A percentile compares a stretch with the other conserved stretches of the same genome.
These are phyloP conservation scores for Drosophila nigromelanica DNA, from an alignment of 1,140 invertebrate genomes.

Conservation along the genomic window DNA sequence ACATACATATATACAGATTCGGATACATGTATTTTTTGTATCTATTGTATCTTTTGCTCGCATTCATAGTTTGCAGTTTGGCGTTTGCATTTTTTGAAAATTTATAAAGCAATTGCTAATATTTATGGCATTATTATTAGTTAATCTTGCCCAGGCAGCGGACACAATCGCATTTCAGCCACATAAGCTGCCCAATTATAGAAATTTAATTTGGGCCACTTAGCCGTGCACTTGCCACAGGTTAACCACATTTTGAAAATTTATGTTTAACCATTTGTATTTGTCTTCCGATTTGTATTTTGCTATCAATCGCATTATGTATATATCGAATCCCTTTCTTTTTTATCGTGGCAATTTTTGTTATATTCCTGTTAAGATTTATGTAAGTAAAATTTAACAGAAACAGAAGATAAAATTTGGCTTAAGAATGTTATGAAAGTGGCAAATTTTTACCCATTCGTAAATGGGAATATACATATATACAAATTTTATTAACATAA, in stretches of 20 bases:
- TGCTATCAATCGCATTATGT: conserved; percentile 1
- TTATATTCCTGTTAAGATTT: too few relatives aligned
- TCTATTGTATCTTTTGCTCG: background rate
- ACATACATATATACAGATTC: background rate
- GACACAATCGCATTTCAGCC: conserved; percentile 22
- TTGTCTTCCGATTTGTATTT: conserved; percentile 19
- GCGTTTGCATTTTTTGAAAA: background rate
- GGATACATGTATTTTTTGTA: conserved; percentile 11
- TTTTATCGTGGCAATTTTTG: too few relatives aligned
- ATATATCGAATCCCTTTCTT: too few relatives aligned
- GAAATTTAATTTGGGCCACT: conserved; percentile 24
- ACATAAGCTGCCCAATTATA: conserved; percentile 9
- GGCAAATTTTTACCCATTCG: too few relatives aligned
- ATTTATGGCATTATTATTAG: conserved; percentile 29
- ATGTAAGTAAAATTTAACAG: too few relatives aligned
- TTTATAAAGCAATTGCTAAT: conserved; percentile 22
- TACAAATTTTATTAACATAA: too few relatives aligned
- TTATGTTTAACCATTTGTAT: conserved; percentile 28
- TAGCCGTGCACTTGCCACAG: background rate
- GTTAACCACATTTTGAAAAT: conserved; percentile 14
- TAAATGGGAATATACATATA: too few relatives aligned
- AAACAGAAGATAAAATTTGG: too few relatives aligned
- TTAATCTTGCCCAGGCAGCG: background rate
- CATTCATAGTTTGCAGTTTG: background rate
- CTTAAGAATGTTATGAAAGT: too few relatives aligned